Evolutionary conservation across 2,888 invertebrate genomes (phyloP), one percentile per base, ranked within the genome.

Genomic region (Lobophora halterata): DNA sequence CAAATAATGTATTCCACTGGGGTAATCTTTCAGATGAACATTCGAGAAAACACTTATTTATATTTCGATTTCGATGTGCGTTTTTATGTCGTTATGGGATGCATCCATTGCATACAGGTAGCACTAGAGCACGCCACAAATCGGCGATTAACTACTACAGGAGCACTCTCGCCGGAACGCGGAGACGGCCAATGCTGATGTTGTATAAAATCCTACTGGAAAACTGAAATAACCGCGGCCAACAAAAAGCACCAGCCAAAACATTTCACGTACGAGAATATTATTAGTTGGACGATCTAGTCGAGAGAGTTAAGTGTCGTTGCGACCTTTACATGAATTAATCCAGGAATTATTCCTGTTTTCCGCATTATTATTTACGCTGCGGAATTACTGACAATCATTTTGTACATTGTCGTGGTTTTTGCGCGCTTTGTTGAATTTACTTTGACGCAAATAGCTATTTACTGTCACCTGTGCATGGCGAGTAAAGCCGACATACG

Each of bases 161-260:
- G 37, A 60, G 33, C 49, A 52, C 41, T 60, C 51, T 51, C 69
- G 66, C 68, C 70, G 72, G 76, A 72, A 75, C 64, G 75, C 55
- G 66, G 63, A 81, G 75, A 71, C 86, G 86, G 79, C 79, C 71
- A 79, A 76, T 75, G 76, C 73, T 78, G 82, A 63, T 83, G 70
- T 81, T 83, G 80, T 72, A 73, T 82, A 77, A 85, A 87, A 83
- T 85, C 83, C 82, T 77, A 87, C 87, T 87, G 87, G 87, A 87
- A 86, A 83, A 82, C 87, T 83, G 86, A 87, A 87, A 87, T 87
- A 86, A 82, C 83, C 81, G 75, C 72, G 73, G 75, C 85, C 82
- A 85, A 86, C 87, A 86, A 86, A 86, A 87, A 87, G 79, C 87
- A 83, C 79, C 87, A 78, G 85, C 86, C 87, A 85, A 86, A 86